phyloP scores from a whole-genome alignment of 2,797 vertebrate genomes.

The Thaleichthys pacificus region DNA sequence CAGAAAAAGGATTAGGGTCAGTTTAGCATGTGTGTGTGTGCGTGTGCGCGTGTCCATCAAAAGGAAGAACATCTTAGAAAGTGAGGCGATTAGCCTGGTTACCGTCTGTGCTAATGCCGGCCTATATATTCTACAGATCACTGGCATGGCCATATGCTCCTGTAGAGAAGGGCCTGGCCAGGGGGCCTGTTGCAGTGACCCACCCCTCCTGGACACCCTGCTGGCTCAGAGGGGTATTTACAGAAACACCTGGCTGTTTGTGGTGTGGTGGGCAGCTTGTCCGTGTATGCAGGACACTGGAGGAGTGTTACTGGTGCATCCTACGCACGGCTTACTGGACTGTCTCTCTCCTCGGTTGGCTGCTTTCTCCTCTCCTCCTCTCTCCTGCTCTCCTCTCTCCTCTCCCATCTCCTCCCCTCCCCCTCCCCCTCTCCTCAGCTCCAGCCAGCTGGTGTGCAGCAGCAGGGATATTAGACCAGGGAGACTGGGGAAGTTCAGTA shows the following conservation, averaged over 20 bases:
- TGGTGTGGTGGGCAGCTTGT: slow-evolving; percentile 24
- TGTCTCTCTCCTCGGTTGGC: slow-evolving; percentile 31
- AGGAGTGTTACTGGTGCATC: not conserved
- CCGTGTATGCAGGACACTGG: slow-evolving; percentile 55
- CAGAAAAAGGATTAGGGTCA: slow-evolving; percentile 64
- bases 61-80: slow-evolving; percentile 65
- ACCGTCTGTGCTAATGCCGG: slow-evolving; percentile 62
- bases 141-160: slow-evolving; percentile 55
- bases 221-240: slow-evolving; percentile 46
- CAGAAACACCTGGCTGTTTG: slow-evolving; percentile 49
- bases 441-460: slow-evolving; percentile 23
- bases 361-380: slow-evolving; percentile 30
- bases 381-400: slow-evolving; percentile 23
- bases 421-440: slow-evolving; percentile 7
- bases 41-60: slow-evolving; percentile 2
- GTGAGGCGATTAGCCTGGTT: slow-evolving; percentile 64
- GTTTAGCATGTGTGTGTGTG: slow-evolving; percentile 5
- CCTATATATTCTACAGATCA: slow-evolving; percentile 67
- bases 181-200: slow-evolving; percentile 21
- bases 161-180: slow-evolving; percentile 32
- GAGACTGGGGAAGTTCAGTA: slow-evolving; percentile 56
- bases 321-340: not conserved
- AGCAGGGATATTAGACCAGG: slow-evolving; percentile 53
- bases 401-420: slow-evolving; percentile 28
- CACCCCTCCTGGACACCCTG: slow-evolving; percentile 35